Conservation (phyloP, 2,888 invertebrate species). For the Cheilosia soror region DNA sequence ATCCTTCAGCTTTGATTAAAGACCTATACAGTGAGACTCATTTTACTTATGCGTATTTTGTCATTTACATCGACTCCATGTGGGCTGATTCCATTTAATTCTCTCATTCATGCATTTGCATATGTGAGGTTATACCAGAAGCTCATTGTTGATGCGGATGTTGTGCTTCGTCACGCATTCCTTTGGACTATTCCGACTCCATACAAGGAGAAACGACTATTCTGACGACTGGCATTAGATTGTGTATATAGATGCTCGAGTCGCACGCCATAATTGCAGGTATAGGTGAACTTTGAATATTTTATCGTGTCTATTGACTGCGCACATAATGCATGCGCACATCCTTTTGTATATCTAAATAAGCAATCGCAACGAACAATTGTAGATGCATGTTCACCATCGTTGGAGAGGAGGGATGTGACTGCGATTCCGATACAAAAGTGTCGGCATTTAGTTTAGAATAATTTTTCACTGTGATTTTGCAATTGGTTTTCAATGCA, state of each 20-base stretch:
- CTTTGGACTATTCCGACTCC: slow-evolving; percentile 47
- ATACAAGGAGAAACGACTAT: neutral
- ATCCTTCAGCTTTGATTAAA: slow-evolving; percentile 66
- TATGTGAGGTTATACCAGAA: slow-evolving; percentile 22
- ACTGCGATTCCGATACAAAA: too few species aligned
- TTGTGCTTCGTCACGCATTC: slow-evolving; percentile 63
- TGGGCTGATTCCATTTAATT: slow-evolving; percentile 63
- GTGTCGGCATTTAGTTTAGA: too few species aligned
- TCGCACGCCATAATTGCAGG: slow-evolving; percentile 69
- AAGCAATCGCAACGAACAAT: too few species aligned
- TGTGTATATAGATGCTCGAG: slow-evolving; percentile 14
- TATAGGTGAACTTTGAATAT: slow-evolving; percentile 56
- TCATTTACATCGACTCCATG: slow-evolving; percentile 60
- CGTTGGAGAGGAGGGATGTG: too few species aligned
- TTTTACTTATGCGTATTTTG: slow-evolving; percentile 60
- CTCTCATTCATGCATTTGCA: slow-evolving; percentile 58
- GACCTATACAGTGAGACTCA: slow-evolving; percentile 11
- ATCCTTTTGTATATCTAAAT: slow-evolving; percentile 32
- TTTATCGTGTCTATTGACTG: slow-evolving; percentile 59
- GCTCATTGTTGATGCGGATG: slow-evolving; percentile 24
- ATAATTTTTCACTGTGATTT: too few species aligned
- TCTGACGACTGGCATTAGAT: slow-evolving; percentile 17
- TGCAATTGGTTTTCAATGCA: too few species aligned
- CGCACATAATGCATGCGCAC: slow-evolving; percentile 41
- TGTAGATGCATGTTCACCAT: too few species aligned